Evolutionary conservation across 2,888 invertebrate species (phyloP), one percentile per base, ranked within the genome.

Genomic region (Pediacus dermestoides): DNA sequence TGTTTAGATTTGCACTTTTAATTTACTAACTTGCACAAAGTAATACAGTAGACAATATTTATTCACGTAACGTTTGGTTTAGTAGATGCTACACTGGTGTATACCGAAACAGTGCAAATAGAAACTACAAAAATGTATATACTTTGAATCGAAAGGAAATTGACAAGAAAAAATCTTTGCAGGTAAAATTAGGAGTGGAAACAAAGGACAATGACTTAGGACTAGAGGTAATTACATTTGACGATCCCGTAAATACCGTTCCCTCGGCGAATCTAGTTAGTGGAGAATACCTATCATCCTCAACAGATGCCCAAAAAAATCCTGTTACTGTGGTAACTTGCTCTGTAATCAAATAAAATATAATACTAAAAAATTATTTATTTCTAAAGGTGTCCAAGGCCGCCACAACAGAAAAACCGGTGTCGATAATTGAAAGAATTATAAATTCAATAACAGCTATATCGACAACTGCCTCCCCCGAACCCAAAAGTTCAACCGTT

Each of bases 391-490:
- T 59, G 32, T 9, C 28, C 28, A 57, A 48, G 35, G 56, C 53
- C 21, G 49, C 53, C 44, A 58, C 62, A 28, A 63, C 63, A 8
- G 61, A 63, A 50, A 65, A 64, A 55, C 53, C 63, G 22, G 54
- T 63, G 10, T 68, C 68, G 10, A 66, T 70, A 40, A 66, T 70
- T 25, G 70, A 70, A 51, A 57, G 66, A 56, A 68, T 70, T 23
- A 69, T 70, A 43, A 68, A 67, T 49, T 67, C 67, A 37, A 67
- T 70, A 42, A 64, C 68, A 9, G 60, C 67, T 34, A 67, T 64
- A 44, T 61, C 66, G 27, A 66, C 68, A 4, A 63, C 66, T 13
- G 50, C 57, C 15, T 43, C 58, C 21, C 53, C 55, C 8, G 27
- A 26, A 4, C 8, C 16, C 8, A 22, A 22, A n/a, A 26, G n/a